These are phyloP conservation scores for Pseudolaguvia tuberculata DNA, from an alignment of 2,113 vertebrate species.

Conservation along the genomic window DNA sequence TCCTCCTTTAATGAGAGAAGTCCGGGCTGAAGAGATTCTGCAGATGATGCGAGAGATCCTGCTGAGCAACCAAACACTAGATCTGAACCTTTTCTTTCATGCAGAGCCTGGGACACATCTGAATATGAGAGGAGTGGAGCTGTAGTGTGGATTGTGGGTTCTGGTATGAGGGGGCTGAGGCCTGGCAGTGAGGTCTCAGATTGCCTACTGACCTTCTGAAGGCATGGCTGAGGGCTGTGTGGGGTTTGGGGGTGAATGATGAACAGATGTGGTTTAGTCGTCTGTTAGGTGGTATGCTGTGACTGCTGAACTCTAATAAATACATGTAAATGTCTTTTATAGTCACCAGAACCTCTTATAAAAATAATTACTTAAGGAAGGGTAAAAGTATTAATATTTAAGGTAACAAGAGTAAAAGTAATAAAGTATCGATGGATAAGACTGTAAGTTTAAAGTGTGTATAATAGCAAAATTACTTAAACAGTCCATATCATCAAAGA, in stretches of 20 bases:
- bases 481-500: too few relatives aligned
- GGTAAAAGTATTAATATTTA: too few relatives aligned
- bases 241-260: constrained; percentile 28
- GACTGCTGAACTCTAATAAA: constrained; percentile 39
- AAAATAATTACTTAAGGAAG: too few relatives aligned
- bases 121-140: background rate
- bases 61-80: constrained; percentile 53
- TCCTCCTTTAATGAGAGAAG: constrained; percentile 64
- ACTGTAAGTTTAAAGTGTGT: too few relatives aligned
- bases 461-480: too few relatives aligned
- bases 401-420: too few relatives aligned
- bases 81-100: constrained; percentile 16
- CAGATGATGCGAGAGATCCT: constrained; percentile 56
- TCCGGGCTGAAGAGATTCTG: constrained; percentile 56
- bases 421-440: too few relatives aligned
- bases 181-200: constrained; percentile 13
- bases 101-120: constrained; percentile 18
- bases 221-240: constrained; percentile 24
- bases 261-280: constrained; percentile 41
- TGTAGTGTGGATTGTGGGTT: constrained; percentile 1
- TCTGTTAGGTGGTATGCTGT: constrained; percentile 6
- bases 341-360: constrained; percentile 1
- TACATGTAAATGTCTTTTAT: constrained; percentile 47
- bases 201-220: constrained; percentile 37
- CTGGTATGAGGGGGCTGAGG: constrained; percentile 14